Evolutionary conservation across 2,113 vertebrate genomes (phyloP).

Genomic region (Micronycteris hirsuta): DNA sequence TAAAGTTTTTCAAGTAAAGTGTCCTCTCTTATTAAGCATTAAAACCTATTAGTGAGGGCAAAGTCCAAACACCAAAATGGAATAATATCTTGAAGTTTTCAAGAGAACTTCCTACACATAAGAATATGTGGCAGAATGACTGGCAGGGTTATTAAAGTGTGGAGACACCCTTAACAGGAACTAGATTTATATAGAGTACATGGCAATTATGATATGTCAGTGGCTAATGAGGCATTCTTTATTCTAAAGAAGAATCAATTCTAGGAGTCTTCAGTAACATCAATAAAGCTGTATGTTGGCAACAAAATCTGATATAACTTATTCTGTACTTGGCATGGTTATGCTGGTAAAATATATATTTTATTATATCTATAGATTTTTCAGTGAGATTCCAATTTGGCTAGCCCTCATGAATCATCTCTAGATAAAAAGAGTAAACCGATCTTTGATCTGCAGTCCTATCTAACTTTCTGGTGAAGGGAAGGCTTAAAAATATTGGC

Average conservation of each 20-base stretch:
- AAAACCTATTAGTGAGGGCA: background rate
- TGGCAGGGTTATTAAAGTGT: constrained; percentile 55
- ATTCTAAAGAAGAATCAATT: constrained; percentile 62
- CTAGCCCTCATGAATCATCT: background rate
- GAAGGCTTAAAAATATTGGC: background rate
- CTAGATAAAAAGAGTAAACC: background rate
- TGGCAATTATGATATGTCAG: constrained; percentile 69
- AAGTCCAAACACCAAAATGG: background rate
- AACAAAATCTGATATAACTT: constrained; percentile 12
- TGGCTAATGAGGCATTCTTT: constrained; percentile 65
- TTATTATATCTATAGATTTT: background rate
- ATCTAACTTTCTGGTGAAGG: background rate
- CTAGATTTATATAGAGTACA: constrained; percentile 64
- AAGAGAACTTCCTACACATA: constrained; percentile 8
- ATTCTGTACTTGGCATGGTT: background rate
- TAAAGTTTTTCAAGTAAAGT: constrained; percentile 21
- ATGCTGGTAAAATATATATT: background rate
- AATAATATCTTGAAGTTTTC: constrained; percentile 33
- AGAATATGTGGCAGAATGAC: constrained; percentile 52
- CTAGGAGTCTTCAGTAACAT: constrained; percentile 20
- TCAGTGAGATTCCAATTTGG: background rate
- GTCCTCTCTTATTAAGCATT: constrained; percentile 1
- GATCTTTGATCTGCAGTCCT: background rate
- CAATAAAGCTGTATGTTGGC: constrained; percentile 30
- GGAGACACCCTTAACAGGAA: constrained; percentile 61